Evolutionary conservation across 2,888 invertebrate genomes (phyloP).

Genomic region (Mythimna lalbum): DNA sequence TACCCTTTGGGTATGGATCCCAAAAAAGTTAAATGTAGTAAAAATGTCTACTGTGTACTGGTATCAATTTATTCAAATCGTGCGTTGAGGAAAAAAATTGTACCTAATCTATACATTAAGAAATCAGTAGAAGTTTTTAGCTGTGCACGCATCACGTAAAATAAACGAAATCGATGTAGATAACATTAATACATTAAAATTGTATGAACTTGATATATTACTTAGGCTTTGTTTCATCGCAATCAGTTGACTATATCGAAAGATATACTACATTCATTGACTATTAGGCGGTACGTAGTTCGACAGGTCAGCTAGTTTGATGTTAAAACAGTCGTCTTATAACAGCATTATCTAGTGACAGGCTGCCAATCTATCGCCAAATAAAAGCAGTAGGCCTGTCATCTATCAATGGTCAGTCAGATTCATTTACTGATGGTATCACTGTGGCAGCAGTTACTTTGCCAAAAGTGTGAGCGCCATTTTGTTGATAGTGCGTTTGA

Average conservation of each 20-base stretch:
- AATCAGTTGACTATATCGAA: no score
- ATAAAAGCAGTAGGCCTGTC: constrained; percentile 22
- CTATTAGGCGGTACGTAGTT: no score
- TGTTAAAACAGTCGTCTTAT: not conserved
- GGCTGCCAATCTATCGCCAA: constrained; percentile 37
- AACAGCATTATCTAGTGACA: constrained; percentile 13
- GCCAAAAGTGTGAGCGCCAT: constrained; percentile 14
- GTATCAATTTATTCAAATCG: not conserved
- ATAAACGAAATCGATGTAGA: no score
- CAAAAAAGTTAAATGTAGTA: no score
- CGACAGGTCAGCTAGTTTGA: not conserved
- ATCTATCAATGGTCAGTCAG: constrained; percentile 26
- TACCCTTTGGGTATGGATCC: no score
- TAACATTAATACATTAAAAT: no score
- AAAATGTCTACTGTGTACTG: no score
- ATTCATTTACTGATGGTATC: constrained; percentile 39
- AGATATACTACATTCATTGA: no score
- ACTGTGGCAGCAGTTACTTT: constrained; percentile 6
- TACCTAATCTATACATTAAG: not conserved
- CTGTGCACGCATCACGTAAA: no score
- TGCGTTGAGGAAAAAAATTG: not conserved
- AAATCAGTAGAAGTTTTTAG: no score
- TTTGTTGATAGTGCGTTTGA: constrained; percentile 2
- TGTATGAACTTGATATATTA: no score
- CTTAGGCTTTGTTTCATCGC: no score